Evolutionary conservation across 2,888 invertebrate genomes (phyloP).

Genomic region (Gastracanthus pulcherrimus): DNA sequence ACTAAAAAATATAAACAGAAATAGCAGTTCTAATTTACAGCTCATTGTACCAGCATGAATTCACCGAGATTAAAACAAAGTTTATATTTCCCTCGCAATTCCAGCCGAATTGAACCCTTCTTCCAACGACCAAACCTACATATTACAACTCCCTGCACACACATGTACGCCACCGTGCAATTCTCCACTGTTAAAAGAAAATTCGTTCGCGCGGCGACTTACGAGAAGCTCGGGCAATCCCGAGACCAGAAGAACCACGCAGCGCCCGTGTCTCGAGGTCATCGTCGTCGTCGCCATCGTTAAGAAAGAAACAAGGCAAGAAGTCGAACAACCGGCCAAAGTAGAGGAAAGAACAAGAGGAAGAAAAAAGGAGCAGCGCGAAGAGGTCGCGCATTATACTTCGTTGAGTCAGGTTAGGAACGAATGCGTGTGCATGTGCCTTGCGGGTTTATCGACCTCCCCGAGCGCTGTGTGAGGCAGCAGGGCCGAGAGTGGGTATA

Average conservation of each 20-base stretch:
- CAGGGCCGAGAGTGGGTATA: neutral
- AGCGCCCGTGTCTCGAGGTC: constrained; percentile 23
- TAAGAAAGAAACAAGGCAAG: neutral
- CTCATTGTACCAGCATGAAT: no score
- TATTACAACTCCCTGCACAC: no score
- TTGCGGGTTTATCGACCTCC: constrained; percentile 47
- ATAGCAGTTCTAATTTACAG: no score
- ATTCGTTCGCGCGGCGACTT: constrained; percentile 30
- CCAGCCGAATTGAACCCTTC: no score
- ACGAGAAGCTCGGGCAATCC: constrained; percentile 10
- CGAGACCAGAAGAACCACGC: neutral
- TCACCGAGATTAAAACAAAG: no score
- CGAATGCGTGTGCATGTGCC: neutral
- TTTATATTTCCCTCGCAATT: no score
- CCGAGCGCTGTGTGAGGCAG: neutral
- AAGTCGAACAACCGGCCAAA: constrained; percentile 2
- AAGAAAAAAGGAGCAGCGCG: neutral
- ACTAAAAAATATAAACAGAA: no score
- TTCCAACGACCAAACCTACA: neutral
- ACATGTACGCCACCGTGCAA: neutral
- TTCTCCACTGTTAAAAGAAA: constrained; percentile 21
- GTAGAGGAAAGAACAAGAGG: neutral
- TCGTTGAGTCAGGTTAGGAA: constrained; percentile 37
- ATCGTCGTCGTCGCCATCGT: neutral
- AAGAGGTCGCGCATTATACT: constrained; percentile 21